Evolutionary conservation across 1,140 invertebrate species (phyloP).

Genomic region (Phocides pigmalion): DNA sequence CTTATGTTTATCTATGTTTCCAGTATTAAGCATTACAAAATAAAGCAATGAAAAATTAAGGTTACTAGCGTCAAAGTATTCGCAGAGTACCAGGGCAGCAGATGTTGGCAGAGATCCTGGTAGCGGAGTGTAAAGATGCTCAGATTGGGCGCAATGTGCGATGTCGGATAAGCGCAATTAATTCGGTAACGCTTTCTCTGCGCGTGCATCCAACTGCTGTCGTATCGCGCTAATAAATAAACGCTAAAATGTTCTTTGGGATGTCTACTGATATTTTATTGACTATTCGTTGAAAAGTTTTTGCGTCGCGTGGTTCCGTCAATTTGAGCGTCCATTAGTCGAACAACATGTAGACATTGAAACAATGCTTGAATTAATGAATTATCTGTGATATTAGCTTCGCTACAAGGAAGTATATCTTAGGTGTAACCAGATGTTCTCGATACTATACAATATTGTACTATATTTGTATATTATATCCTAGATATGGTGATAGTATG

Average conservation of each 20-base stretch:
- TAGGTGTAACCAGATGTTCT: no score
- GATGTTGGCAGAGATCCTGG: conserved; percentile 23
- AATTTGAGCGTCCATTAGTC: not conserved
- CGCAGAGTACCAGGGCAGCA: conserved; percentile 34
- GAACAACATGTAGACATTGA: not conserved
- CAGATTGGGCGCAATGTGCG: conserved; percentile 41
- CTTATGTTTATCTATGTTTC: no score
- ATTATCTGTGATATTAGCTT: no score
- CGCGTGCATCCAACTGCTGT: conserved; percentile 23
- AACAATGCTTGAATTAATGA: no score
- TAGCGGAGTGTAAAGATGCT: conserved; percentile 56
- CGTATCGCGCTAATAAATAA: conserved; percentile 39
- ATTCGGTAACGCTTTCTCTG: conserved; percentile 70
- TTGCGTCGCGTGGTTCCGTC: conserved; percentile 6
- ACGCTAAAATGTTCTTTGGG: conserved; percentile 26
- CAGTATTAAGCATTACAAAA: no score
- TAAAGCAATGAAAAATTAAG: conserved; percentile 8
- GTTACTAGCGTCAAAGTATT: conserved; percentile 2
- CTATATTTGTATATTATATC: no score
- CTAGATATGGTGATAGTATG: no score
- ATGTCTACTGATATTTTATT: conserved; percentile 3
- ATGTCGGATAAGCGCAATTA: conserved; percentile 62
- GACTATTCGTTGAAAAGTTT: not conserved
- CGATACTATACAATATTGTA: no score
- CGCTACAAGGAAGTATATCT: no score